Base-by-base conservation (phyloP, 2,888 invertebrate species). In the Lycia hirtaria region DNA sequence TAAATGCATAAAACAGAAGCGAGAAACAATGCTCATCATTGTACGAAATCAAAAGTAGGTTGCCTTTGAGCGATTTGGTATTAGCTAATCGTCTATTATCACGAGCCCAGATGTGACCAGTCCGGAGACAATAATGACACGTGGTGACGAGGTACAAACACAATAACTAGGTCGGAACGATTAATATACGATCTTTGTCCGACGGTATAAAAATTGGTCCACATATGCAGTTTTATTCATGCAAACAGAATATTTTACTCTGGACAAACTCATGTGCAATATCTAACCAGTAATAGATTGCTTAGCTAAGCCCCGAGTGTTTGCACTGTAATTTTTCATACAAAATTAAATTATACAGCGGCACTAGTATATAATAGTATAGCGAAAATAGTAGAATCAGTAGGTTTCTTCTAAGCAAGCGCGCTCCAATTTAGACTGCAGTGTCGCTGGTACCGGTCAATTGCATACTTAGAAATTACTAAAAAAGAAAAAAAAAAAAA, bases 121-220 rank as follows among this genome's bases (percentile, higher is more conserved):
- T 45, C 37, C 44, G 47, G 12, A 48, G 55, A 48, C 50, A 32
- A 26, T 51, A 26, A 28, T 30, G 22, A 28, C 28, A 28, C 28
- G n/a, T n/a, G n/a, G n/a, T n/a, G n/a, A 28, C 6, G 19, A n/a
- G 32, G 19, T 43, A 40, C 37, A 56, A 56, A 43, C 50, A 58
- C 7, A 9, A 40, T 55, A 60, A 61, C 52, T 47, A 61, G 64
- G 64, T 60, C 62, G 43, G 38, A 61, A 62, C 50, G 60, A 67
- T 66, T 64, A 62, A 49, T 56, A 53, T 47, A 45, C 58, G 55
- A 60, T 58, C 64, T 66, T 62, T 62, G 64, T 47, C 48, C 59
- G 53, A 53, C 41, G 54, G 40, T 56, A 55, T 59, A 41, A 44
- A 55, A 40, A 40, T 52, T 12, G 30, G 30, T 30, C 30, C n/a